Evolutionary conservation across 2,113 vertebrate species (phyloP).

Genomic region (Capreolus pygargus): DNA sequence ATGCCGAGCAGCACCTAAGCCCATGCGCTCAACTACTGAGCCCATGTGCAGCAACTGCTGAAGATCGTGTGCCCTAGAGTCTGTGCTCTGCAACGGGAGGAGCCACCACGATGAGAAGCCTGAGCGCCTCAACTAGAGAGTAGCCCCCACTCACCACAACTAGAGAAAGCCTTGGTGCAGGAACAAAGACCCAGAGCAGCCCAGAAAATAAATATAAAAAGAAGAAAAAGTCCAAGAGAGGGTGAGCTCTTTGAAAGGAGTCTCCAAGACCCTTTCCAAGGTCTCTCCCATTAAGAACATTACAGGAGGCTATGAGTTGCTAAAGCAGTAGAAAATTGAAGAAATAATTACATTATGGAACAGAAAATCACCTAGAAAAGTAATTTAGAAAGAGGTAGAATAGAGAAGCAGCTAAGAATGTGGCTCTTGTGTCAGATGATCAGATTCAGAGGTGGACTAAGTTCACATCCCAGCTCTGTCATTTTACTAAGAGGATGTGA

Average conservation of each 20-base stretch:
- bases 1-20: background rate
- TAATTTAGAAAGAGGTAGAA: background rate
- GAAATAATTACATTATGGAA: conserved; percentile 27
- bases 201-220: background rate
- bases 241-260: background rate
- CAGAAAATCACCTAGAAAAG: background rate
- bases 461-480: background rate
- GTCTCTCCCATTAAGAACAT: background rate
- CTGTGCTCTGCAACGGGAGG: background rate
- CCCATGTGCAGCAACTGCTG: background rate
- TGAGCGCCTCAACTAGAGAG: background rate
- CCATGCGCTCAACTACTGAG: background rate
- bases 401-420: background rate
- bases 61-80: background rate
- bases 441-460: background rate
- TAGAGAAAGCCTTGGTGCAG: background rate
- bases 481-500: background rate
- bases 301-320: background rate
- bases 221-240: background rate
- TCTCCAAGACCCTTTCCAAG: background rate
- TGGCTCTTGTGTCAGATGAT: background rate
- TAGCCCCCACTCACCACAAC: background rate
- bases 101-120: background rate
- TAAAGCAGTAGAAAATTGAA: conserved; percentile 13
- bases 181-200: background rate